Evolutionary conservation across 2,113 vertebrate genomes (phyloP).

Genomic region (Sapayoa aenigma): DNA sequence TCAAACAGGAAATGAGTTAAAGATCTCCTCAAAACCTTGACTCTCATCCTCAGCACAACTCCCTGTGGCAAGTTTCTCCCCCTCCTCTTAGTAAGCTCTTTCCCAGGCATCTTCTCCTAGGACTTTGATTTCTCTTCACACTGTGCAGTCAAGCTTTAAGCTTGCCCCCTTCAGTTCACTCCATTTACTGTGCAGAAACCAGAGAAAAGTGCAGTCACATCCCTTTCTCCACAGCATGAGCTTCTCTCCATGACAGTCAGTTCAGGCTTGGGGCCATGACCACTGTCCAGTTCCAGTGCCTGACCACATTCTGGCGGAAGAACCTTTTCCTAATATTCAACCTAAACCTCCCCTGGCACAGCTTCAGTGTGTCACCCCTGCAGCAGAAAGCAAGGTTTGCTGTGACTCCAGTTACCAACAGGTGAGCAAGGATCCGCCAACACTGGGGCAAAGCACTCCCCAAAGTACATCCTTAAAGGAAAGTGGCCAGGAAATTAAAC

Average conservation of each 20-base stretch:
- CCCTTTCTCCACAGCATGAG: not conserved
- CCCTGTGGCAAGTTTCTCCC: not conserved
- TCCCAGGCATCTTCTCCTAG: not conserved
- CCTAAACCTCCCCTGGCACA: not conserved
- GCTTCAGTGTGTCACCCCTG: not conserved
- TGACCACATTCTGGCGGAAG: not conserved
- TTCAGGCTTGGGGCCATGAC: not conserved
- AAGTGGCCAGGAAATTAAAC: not conserved
- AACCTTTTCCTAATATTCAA: not conserved
- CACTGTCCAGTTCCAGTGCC: not conserved
- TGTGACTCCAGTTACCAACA: not conserved
- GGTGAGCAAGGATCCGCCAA: not conserved
- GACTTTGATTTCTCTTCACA: not conserved
- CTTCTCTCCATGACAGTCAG: not conserved
- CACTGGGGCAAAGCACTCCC: not conserved
- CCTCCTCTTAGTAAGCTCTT: not conserved
- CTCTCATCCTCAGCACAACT: not conserved
- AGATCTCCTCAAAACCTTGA: not conserved
- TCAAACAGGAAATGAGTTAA: not conserved
- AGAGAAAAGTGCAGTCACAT: not conserved
- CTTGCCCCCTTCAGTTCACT: constrained; percentile 41
- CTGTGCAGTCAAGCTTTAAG: constrained; percentile 35
- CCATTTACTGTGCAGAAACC: constrained; percentile 22
- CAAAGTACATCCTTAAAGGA: not conserved
- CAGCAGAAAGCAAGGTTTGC: not conserved